Base-by-base conservation (phyloP, 2,888 invertebrate species). In the Eristalinus aeneus region DNA sequence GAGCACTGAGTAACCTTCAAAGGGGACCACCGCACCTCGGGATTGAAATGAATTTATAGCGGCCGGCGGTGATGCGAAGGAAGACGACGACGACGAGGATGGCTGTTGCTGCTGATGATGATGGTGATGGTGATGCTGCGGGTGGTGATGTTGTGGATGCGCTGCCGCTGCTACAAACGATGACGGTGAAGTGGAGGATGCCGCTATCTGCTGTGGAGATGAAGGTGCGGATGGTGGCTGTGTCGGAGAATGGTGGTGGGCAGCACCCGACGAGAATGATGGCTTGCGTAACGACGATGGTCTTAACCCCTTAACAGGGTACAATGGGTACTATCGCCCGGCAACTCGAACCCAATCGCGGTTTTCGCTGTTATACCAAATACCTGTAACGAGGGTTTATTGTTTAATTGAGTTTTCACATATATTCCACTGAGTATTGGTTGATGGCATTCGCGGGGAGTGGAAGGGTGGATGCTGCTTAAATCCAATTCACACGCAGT, bases 301-400 rank as follows among this genome's bases (percentile, higher is more conserved):
- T 90, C 92, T 91, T 90, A 92, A 90, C 90, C 93, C 92, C 90
- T 93, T 92, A 89, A 91, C 91, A 91, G 93, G 92, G 91, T 93
- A 91, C 90, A 92, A 92, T 90, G 92, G 92, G 91, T 93, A 92
- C 92, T 92, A 92, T 92, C 92, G 92, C 89, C 93, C 92, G 90
- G 92, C 92, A 91, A 92, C 90, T 89, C 93, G 92, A 89, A 93
- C 92, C 92, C 92, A 92, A 91, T 92, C 92, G 90, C 92, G 93
- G 89, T 92, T 91, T 89, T 93, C 93, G 89, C 93, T 93, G 89
- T 92, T 92, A 90, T 93, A 93, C 92, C 92, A 93, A 90, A 93
- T 91, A 90, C 92, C 92, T 92, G 88, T 64, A 90, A 90, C 32
- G 73, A 87, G 36, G 72, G 69, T 60, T 79, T 56, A 56, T 78